Percentiles rank a stretch among this genome's conserved stretches.
Conservation (phyloP, 2,113 vertebrate genomes). For the Pleuronectes platessa region DNA sequence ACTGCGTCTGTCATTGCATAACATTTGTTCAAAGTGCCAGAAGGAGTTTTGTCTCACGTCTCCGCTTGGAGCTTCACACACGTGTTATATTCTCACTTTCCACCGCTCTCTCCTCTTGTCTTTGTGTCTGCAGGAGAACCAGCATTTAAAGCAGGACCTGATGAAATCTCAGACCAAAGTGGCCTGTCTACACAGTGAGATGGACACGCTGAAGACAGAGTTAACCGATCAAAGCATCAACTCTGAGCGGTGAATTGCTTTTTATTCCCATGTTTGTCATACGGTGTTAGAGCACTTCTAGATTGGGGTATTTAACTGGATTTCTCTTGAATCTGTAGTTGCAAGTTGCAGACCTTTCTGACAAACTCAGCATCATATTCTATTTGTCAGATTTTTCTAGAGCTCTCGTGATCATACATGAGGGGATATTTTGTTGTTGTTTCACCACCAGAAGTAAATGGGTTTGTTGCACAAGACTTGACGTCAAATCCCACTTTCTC, state of each 20-base stretch:
- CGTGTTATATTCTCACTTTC: not conserved
- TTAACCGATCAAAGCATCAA: slow-evolving; percentile 92
- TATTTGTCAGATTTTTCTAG: not conserved
- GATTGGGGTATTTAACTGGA: too few species aligned
- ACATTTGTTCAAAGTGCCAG: not conserved
- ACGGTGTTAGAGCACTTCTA: too few species aligned
- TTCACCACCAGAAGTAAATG: not conserved
- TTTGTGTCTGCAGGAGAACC: slow-evolving; percentile 87
- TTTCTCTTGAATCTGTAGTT: too few species aligned
- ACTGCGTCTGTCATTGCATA: slow-evolving; percentile 1
- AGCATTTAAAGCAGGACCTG: slow-evolving; percentile 93
- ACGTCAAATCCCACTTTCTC: too few species aligned
- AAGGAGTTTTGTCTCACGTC: not conserved
- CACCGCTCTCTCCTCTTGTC: not conserved
- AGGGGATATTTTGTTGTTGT: not conserved
- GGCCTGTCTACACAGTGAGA: slow-evolving; percentile 92
- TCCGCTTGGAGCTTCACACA: not conserved
- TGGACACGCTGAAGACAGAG: slow-evolving; percentile 94
- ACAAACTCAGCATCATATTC: not conserved
- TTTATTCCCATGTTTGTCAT: too few species aligned
- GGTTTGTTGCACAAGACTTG: not conserved
- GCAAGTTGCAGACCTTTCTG: too few species aligned
- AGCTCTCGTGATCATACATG: not conserved
- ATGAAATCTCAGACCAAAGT: slow-evolving; percentile 93
- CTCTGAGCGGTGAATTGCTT: slow-evolving; percentile 85